Base-by-base conservation (phyloP, 2,797 vertebrate genomes). In the Acipenser oxyrinchus region DNA sequence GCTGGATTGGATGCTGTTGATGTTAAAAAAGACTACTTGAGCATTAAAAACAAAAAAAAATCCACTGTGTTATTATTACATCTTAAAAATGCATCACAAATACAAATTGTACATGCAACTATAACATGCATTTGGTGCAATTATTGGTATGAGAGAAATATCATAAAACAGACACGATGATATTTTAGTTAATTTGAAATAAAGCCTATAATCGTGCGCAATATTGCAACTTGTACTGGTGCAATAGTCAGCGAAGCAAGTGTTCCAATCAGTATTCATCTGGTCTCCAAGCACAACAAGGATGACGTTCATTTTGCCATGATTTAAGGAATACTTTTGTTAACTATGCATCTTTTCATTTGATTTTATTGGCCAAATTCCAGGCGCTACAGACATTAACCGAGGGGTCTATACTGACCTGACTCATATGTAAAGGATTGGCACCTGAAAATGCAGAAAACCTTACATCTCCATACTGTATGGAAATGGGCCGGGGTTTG, bases 401-500 rank as follows among this genome's bases (percentile, higher is more conserved):
- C 10, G 2, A 64, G 49, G 18, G 63, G 9, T 2, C 12, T 15
- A 49, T 49, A 23, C 6, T n/a, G 11, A 6, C 12, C 13, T 60
- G n/a, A 52, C n/a, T n/a, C n/a, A n/a, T n/a, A n/a, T n/a, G n/a
- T 65, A 48, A 76, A 98, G 95, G 94, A 0, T 65, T 97, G 62
- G 87, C 91, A 15, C 76, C 83, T 0, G 10, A n/a, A 10, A n/a
- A 51, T 3, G 94, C 86, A 23, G 64, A 0, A 91, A 85, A 77
- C 68, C 48, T 8, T 96, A 87, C 70, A 96, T 94, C 59, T 92
- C 87, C 67, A 84, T 92, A 60, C 77, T 94, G 59, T 97, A 98
- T 0, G 94, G 92, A 64, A 98, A 96, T 0, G 94, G 95, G 49
- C 94, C 94, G 0, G 94, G 93, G 66, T 92, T 85, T 65, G 62